Percentiles rank a stretch among this genome's conserved stretches.
Conservation (phyloP, 2,797 vertebrate species). For the Mionectes olivaceus region DNA sequence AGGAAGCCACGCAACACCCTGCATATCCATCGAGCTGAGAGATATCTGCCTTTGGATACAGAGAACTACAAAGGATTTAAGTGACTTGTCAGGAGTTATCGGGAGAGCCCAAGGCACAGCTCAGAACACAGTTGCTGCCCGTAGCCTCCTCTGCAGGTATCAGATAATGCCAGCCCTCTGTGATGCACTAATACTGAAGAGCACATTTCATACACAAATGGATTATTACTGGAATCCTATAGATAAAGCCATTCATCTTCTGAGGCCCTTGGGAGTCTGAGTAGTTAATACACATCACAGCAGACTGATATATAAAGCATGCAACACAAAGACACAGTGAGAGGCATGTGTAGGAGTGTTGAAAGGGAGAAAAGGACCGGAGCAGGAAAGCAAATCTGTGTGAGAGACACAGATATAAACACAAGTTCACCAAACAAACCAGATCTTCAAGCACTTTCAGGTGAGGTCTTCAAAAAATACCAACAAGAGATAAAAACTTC, state of each 20-base stretch:
- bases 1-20: fast-evolving
- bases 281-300: constrained; percentile 24
- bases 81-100: not conserved
- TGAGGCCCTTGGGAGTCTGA: constrained; percentile 4
- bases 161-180: not conserved
- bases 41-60: not conserved
- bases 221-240: constrained; percentile 52
- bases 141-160: not conserved
- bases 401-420: fast-evolving
- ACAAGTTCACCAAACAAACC: not conserved
- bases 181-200: not conserved
- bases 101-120: not conserved
- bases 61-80: not conserved
- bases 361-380: not conserved
- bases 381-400: not conserved
- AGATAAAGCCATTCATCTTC: constrained; percentile 44
- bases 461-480: not conserved
- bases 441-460: not conserved
- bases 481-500: not conserved
- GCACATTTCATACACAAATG: constrained; percentile 13
- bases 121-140: not conserved
- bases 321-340: not conserved
- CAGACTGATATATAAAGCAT: not conserved
- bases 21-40: fast-evolving
- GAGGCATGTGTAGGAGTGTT: not conserved